Evolutionary conservation across 2,888 invertebrate genomes (phyloP).

Genomic region (Conchocele bisecta): DNA sequence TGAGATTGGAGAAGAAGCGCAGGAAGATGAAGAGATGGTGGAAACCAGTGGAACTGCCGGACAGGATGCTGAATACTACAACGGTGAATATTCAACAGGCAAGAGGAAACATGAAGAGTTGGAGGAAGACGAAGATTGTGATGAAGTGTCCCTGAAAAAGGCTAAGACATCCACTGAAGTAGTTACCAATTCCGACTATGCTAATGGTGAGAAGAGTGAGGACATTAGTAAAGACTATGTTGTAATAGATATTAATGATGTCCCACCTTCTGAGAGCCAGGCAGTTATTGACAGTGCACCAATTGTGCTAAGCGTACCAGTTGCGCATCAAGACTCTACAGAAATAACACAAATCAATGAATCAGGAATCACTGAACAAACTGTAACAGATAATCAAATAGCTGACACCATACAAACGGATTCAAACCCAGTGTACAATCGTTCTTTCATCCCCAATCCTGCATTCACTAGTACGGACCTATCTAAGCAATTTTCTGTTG

Average conservation of each 20-base stretch:
- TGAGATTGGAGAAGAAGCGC: constrained; percentile 33
- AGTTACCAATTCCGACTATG: constrained; percentile 11
- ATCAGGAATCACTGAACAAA: constrained; percentile 23
- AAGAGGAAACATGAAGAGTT: constrained; percentile 60
- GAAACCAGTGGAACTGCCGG: neutral
- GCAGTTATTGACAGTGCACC: constrained; percentile 68
- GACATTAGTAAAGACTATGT: constrained; percentile 69
- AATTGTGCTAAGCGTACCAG: constrained; percentile 3
- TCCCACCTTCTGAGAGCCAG: constrained; percentile 68
- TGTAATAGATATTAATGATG: constrained; percentile 71
- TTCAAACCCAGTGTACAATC: constrained; percentile 62
- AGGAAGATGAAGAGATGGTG: constrained; percentile 13
- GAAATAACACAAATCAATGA: constrained; percentile 6
- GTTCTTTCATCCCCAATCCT: constrained; percentile 70
- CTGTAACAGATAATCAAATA: neutral
- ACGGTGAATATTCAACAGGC: neutral
- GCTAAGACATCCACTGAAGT: constrained; percentile 30
- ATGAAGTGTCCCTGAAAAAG: constrained; percentile 44
- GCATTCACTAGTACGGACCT: constrained; percentile 51
- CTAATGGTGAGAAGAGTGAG: constrained; percentile 38
- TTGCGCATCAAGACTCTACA: neutral
- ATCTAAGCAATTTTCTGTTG: constrained; percentile 74
- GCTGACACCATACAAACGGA: neutral
- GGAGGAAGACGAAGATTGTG: constrained; percentile 44
- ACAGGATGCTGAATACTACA: neutral